Conservation (phyloP, 1,140 invertebrate genomes). For the Eubasilissa regina region DNA sequence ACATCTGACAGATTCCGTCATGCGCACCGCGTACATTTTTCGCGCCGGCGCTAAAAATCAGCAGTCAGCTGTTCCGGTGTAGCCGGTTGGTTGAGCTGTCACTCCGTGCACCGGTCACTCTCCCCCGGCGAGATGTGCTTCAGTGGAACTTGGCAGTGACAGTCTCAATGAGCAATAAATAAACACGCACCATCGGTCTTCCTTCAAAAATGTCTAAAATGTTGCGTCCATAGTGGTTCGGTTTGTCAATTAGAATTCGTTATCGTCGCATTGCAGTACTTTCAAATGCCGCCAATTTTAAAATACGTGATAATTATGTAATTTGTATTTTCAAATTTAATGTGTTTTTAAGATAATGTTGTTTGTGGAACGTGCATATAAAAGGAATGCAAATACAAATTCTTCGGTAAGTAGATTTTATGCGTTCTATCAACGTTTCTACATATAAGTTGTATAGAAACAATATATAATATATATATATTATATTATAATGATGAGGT, state of each 20-base stretch:
- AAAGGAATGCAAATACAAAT: neutral
- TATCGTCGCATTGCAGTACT: slow-evolving; percentile 21
- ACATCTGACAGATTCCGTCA: too few relatives aligned
- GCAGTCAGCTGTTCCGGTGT: slow-evolving; percentile 1
- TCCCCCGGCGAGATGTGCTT: slow-evolving; percentile 16
- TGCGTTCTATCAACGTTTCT: too few relatives aligned
- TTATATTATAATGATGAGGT: too few relatives aligned
- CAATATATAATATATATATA: too few relatives aligned
- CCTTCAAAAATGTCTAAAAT: slow-evolving; percentile 3
- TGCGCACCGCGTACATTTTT: neutral
- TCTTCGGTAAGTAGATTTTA: neutral
- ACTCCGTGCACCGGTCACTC: neutral
- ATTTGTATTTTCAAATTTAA: slow-evolving; percentile 13
- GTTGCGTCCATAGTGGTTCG: neutral
- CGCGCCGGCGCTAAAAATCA: slow-evolving; percentile 20
- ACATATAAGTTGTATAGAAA: too few relatives aligned
- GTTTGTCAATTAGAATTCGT: slow-evolving; percentile 9
- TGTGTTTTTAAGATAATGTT: neutral
- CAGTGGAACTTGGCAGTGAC: neutral
- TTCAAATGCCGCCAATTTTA: slow-evolving; percentile 4
- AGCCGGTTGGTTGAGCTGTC: neutral
- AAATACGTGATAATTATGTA: slow-evolving; percentile 22
- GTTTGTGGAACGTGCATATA: neutral
- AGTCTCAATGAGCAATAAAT: neutral
- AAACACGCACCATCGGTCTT: neutral